Evolutionary conservation across 2,797 vertebrate genomes (phyloP).

Genomic region (Platyrinchus mystaceus): DNA sequence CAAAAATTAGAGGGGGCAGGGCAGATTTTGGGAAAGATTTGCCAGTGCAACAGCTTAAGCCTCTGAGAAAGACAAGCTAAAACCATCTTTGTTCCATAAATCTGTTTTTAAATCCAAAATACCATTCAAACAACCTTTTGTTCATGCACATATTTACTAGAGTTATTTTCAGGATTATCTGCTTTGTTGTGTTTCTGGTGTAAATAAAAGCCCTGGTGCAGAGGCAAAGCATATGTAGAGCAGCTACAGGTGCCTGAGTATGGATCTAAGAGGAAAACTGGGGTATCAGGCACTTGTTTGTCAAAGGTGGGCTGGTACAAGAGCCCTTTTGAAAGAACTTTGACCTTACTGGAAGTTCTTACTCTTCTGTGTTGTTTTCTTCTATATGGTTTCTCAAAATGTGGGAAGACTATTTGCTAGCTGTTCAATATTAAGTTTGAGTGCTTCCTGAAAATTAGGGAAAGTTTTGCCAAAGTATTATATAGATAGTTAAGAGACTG

Average conservation of each 20-base stretch:
- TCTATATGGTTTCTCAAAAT: neutral
- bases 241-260: rapidly evolving
- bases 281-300: neutral
- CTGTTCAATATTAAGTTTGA: neutral
- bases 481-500: neutral
- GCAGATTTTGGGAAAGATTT: neutral
- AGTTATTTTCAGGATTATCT: neutral
- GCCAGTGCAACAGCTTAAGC: neutral
- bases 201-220: neutral
- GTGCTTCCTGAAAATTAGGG: neutral
- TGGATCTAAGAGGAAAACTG: neutral
- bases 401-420: neutral
- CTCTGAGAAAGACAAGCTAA: neutral
- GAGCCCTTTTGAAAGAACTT: neutral
- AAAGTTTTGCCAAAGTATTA: neutral
- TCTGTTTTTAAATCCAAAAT: neutral
- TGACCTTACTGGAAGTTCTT: neutral
- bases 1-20: neutral
- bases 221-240: neutral
- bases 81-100: neutral
- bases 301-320: neutral
- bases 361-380: neutral
- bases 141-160: neutral
- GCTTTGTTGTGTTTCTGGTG: neutral
- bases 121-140: neutral